These are phyloP conservation scores for Lochmaea capreae DNA, from an alignment of 2,888 invertebrate species.

Conservation along the genomic window DNA sequence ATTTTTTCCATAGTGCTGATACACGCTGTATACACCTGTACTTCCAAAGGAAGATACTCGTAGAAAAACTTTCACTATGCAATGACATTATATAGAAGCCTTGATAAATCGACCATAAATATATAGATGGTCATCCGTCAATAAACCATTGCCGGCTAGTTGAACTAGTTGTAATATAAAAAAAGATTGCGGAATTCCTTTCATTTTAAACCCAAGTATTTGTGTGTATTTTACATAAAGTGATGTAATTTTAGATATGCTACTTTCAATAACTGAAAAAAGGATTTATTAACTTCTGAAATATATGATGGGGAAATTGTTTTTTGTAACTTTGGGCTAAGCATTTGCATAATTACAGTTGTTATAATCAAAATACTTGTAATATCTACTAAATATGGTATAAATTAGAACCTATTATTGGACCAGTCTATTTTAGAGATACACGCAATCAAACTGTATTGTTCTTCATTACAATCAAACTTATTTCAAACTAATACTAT, in stretches of 20 bases:
- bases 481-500: too few species aligned
- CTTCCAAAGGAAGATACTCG: background rate
- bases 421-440: background rate
- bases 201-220: background rate
- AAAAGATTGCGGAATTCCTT: conserved; percentile 7
- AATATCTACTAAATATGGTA: background rate
- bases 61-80: conserved; percentile 13
- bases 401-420: background rate
- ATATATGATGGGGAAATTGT: background rate
- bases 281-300: background rate
- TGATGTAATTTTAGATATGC: conserved; percentile 7
- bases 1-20: background rate
- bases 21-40: conserved; percentile 7
- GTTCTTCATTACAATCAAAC: too few species aligned
- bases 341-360: conserved; percentile 9
- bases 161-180: conserved; percentile 11
- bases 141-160: background rate
- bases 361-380: background rate
- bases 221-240: conserved; percentile 3
- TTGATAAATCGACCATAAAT: conserved; percentile 15
- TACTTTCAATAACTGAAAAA: conserved; percentile 9
- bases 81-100: background rate
- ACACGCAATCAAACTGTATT: too few species aligned
- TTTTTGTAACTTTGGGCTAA: background rate
- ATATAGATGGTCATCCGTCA: conserved; percentile 7